Base-by-base conservation (phyloP, 2,797 vertebrate genomes). In the Lepilemur septentrionalis region DNA sequence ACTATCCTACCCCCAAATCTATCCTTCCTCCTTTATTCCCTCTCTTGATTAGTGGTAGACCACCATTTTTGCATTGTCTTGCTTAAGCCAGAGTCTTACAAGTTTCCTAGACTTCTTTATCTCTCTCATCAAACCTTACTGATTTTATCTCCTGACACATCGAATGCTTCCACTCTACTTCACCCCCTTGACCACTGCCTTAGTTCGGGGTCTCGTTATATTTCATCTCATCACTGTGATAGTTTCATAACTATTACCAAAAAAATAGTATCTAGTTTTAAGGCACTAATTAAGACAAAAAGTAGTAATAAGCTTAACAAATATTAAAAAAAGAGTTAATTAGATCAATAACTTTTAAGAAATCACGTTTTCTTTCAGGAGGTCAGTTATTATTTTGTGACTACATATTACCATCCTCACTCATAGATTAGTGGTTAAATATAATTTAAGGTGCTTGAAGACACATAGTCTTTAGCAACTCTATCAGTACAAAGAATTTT, bases 271-370 rank as follows among this genome's bases (percentile, higher is more conserved):
- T 61, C 14, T 84, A 80, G 22, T 55, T 69, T 91, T 80, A 82
- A 73, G 86, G n/a, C 35, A 81, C 73, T 72, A 25, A 73, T 83
- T 43, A 92, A 43, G 55, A 22, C 32, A 91, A 67, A 93, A 95
- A 61, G 61, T 35, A 76, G n/a, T 43, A 32, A 18, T 91, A 80
- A 57, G 30, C 3, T 57, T 88, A 69, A 83, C 25, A 94, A 82
- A 73, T 65, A 65, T n/a, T 69, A 92, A 78, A 63, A 63, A 17
- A 63, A 30, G 30, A 25, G 4, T 65, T 91, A 65, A 2, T 59
- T 81, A 76, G 18, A n/a, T 35, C 41, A 89, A 35, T 78, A 78
- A 57, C n/a, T 67, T 83, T 80, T 85, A 94, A 78, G 82, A 95
- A 97, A 43, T 78, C 46, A 65, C 28, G 32, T 41, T 30, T 13